These are phyloP conservation scores for Macroglossus sobrinus DNA, from an alignment of 2,113 vertebrate genomes.

Conservation along the genomic window DNA sequence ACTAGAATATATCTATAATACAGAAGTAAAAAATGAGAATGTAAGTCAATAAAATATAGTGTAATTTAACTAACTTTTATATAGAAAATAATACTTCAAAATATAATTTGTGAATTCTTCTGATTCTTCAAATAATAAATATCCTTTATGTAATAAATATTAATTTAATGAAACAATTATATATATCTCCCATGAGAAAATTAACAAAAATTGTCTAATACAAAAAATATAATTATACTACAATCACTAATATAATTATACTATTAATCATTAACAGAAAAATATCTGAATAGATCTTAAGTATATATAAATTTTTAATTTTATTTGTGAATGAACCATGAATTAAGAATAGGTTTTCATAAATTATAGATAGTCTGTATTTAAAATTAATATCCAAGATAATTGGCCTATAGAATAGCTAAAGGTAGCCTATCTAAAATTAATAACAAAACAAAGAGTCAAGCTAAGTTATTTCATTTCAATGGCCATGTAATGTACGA, in stretches of 20 bases:
- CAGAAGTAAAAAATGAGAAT: neutral
- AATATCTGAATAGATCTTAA: neutral
- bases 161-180: neutral
- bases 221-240: neutral
- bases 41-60: neutral
- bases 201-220: neutral
- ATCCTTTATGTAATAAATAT: neutral
- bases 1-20: neutral
- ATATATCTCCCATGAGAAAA: neutral
- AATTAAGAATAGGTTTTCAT: neutral
- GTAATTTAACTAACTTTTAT: neutral
- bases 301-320: neutral
- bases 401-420: neutral
- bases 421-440: neutral
- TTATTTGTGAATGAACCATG: neutral
- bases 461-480: neutral
- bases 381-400: neutral
- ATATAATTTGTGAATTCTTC: neutral
- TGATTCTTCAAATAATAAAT: neutral
- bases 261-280: neutral
- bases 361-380: neutral
- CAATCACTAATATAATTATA: neutral
- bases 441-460: neutral
- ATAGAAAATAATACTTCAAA: neutral
- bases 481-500: neutral